phyloP scores from a whole-genome alignment of 2,797 vertebrate genomes.

The Lepilemur septentrionalis region DNA sequence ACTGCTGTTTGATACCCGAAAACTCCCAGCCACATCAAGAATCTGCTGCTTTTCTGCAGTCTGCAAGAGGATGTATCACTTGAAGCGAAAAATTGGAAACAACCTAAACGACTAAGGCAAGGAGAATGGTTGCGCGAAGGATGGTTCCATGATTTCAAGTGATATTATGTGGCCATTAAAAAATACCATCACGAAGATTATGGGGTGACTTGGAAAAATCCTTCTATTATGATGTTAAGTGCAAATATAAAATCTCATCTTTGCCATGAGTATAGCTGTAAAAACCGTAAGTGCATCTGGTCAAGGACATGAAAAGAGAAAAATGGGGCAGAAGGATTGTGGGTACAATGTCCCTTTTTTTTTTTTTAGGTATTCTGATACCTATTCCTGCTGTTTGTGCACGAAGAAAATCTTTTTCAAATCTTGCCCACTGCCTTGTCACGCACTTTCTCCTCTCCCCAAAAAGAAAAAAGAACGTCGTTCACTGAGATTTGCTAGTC shows the following conservation, averaged over 20 bases:
- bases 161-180: not conserved
- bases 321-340: not conserved
- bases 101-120: not conserved
- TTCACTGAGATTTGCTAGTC: not conserved
- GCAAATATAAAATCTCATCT: slow-evolving; percentile 48
- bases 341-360: not conserved
- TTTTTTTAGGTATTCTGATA: not conserved
- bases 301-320: not conserved
- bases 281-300: not conserved
- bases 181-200: not conserved
- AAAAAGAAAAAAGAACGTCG: not conserved
- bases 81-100: slow-evolving; percentile 33
- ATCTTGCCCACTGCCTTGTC: not conserved
- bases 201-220: slow-evolving; percentile 19
- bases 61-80: not conserved
- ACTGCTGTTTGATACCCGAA: not conserved
- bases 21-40: not conserved
- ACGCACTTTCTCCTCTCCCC: not conserved
- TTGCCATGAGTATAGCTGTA: not conserved
- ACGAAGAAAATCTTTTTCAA: not conserved
- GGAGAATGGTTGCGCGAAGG: not conserved
- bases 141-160: not conserved
- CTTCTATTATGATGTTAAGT: not conserved
- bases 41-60: not conserved
- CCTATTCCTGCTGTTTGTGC: not conserved